Base-by-base conservation (phyloP, 2,888 invertebrate genomes). In the Microctonus hyperodae region DNA sequence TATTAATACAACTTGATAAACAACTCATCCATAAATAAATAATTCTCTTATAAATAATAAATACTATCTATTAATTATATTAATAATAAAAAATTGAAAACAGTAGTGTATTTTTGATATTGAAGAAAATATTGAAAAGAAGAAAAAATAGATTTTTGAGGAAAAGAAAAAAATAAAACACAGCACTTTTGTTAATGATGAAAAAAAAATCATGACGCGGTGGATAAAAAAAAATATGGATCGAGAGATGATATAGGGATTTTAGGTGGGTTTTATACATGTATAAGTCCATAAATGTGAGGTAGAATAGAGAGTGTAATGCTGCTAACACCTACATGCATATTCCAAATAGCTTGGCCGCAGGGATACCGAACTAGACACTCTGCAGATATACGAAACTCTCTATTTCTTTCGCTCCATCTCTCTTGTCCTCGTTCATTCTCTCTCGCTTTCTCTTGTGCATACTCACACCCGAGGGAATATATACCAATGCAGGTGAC, bases 401-500 rank as follows among this genome's bases (percentile, higher is more conserved):
- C 68, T 68, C 70, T 69, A 10, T 20, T 6, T 9, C 16, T 44
- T n/a, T 44, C 44, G 6, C 16, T 7, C 7, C 28, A 3, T 5
- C 2, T 40, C 13, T n/a, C 20, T n/a, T 7, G 7, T 44, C 16
- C 44, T n/a, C 16, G 16, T 16, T 44, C 44, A 10, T 9, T 44
- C n/a, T 44, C 16, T 44, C 16, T 44, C 44, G 9, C 44, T 44
- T 4, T 40, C 5, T n/a, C 9, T 44, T n/a, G 7, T 44, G 44
- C 44, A 7, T 44, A 16, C 44, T 44, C 44, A 16, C 55, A 28
- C 31, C 33, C 55, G 31, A 16, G 74, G 73, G 73, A 73, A 73
- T 77, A 78, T 73, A 76, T 71, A 72, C 73, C 75, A 76, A 78
- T 77, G 78, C 81, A 80, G 77, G 76, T 78, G 81, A 82, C 81